phyloP scores from a whole-genome alignment of 2,113 vertebrate species.

The Bolborhynchus lineola region DNA sequence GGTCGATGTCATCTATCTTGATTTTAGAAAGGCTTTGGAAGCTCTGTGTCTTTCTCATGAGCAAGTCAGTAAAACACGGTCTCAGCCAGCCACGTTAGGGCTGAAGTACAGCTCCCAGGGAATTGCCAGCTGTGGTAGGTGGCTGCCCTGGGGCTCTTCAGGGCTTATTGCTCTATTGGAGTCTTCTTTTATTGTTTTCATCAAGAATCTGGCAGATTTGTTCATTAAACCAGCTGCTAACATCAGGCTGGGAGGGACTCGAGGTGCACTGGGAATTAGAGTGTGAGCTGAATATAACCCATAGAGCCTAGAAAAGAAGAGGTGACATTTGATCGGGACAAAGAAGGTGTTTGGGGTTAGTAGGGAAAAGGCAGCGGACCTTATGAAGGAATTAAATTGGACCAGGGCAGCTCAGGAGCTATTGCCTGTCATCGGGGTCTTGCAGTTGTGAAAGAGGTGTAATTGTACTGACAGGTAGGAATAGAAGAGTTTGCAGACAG shows the following conservation, averaged over 20 bases:
- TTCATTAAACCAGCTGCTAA: constrained; percentile 41
- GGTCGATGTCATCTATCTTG: not conserved
- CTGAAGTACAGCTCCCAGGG: not conserved
- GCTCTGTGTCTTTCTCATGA: not conserved
- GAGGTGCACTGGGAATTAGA: not conserved
- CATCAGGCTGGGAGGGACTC: not conserved
- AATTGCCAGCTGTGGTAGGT: constrained; percentile 23
- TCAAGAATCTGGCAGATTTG: not conserved
- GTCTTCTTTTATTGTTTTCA: not conserved
- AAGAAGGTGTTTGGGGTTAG: not conserved
- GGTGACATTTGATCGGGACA: not conserved
- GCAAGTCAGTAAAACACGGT: not conserved
- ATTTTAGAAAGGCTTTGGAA: constrained; percentile 12
- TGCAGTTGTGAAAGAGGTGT: not conserved
- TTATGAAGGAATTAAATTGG: not conserved
- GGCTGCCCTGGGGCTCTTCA: constrained; percentile 26
- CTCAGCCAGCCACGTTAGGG: not conserved
- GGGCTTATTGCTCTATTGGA: not conserved
- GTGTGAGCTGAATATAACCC: not conserved
- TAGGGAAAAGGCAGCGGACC: not conserved
- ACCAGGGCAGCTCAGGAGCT: not conserved
- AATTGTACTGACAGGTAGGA: not conserved
- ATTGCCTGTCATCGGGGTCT: not conserved
- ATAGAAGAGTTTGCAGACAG: not conserved
- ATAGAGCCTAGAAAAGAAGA: not conserved